A percentile compares a stretch with the other conserved stretches of the same genome.
Conservation (phyloP, 2,888 invertebrate species). For the Corbicula japonica region DNA sequence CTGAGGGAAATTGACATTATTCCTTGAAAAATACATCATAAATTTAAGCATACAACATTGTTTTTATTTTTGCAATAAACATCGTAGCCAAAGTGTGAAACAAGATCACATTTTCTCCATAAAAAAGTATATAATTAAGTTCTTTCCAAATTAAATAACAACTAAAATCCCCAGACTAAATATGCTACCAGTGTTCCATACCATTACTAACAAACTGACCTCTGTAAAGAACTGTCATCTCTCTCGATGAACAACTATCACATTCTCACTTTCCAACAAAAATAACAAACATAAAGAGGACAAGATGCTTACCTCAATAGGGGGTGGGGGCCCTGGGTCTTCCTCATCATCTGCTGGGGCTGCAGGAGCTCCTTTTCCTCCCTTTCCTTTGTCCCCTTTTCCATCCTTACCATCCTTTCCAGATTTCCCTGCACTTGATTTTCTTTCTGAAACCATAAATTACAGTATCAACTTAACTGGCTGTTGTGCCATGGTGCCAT, state of each 20-base stretch:
- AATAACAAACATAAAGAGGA: neutral
- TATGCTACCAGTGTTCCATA: neutral
- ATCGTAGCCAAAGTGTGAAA: too few relatives aligned
- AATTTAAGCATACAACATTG: too few relatives aligned
- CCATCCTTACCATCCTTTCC: constrained; percentile 68
- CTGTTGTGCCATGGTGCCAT: neutral
- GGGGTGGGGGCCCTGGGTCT: constrained; percentile 74
- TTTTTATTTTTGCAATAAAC: too few relatives aligned
- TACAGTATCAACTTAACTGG: neutral
- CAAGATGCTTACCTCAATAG: constrained; percentile 71
- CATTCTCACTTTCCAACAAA: neutral
- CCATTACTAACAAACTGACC: neutral
- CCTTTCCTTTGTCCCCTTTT: constrained; percentile 71
- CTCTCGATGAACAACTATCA: neutral
- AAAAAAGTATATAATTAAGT: too few relatives aligned
- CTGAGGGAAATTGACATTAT: too few relatives aligned
- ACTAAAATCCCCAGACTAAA: neutral
- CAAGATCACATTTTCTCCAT: too few relatives aligned
- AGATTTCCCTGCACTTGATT: constrained; percentile 63
- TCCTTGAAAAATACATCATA: too few relatives aligned
- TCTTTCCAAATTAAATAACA: neutral
- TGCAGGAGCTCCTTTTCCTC: constrained; percentile 64
- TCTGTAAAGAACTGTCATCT: neutral
- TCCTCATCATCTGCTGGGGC: constrained; percentile 69
- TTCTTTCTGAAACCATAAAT: constrained; percentile 51